Conservation (phyloP, 2,113 vertebrate species). For the Pygoscelis antarcticus region DNA sequence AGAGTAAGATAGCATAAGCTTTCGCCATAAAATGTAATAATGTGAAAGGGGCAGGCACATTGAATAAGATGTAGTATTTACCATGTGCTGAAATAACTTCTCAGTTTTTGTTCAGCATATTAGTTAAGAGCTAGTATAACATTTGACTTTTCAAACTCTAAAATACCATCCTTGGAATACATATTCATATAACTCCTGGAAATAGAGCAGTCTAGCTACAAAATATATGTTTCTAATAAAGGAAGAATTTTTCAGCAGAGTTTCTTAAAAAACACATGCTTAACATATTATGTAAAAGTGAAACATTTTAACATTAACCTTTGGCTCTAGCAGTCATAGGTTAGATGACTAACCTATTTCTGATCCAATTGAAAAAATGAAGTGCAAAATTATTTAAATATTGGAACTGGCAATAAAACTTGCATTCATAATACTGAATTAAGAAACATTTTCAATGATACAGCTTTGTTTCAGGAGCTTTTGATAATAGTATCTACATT, state of each 20-base stretch:
- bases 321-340: background rate
- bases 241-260: background rate
- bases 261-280: background rate
- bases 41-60: background rate
- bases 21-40: background rate
- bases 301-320: background rate
- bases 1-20: background rate
- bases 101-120: background rate
- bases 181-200: background rate
- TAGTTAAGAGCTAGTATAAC: background rate
- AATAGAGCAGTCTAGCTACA: background rate
- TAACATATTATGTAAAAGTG: background rate
- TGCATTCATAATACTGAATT: background rate
- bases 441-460: background rate
- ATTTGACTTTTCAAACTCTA: background rate
- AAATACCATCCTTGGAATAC: background rate
- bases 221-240: background rate
- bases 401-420: background rate
- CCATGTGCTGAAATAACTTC: background rate
- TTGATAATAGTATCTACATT: background rate
- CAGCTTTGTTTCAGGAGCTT: background rate
- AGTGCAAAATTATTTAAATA: background rate
- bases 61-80: background rate
- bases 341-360: no score
- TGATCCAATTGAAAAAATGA: background rate